These are phyloP conservation scores for Rhabdophis nuchalis DNA, from an alignment of 2,797 vertebrate species.

Conservation along the genomic window DNA sequence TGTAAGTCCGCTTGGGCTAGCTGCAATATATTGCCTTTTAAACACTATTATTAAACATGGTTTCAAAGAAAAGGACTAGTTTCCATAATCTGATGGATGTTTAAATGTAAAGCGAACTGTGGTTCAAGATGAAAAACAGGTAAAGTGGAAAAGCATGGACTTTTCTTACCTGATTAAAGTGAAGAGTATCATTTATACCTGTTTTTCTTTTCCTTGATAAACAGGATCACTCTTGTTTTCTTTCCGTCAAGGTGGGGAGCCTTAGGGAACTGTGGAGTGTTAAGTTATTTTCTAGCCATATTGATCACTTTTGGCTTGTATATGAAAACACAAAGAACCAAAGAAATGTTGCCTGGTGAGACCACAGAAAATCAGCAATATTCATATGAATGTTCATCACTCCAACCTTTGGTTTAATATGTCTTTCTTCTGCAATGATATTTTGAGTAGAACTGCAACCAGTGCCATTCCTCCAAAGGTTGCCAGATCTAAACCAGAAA, in stretches of 20 bases:
- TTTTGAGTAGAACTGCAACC: background rate
- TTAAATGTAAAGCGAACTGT: conserved; percentile 13
- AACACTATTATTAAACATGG: background rate
- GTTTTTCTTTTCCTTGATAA: background rate
- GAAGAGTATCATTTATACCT: background rate
- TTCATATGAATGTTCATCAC: background rate
- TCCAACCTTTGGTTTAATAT: background rate
- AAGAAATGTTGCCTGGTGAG: fast-evolving
- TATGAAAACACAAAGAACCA: conserved; percentile 32
- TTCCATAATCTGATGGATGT: conserved; percentile 18
- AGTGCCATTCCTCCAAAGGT: background rate
- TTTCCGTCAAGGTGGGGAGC: fast-evolving
- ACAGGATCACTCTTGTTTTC: conserved; percentile 3
- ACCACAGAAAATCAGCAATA: fast-evolving
- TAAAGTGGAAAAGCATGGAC: background rate
- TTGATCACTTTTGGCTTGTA: conserved; percentile 40
- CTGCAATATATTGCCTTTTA: background rate
- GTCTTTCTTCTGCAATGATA: background rate
- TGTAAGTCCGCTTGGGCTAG: background rate
- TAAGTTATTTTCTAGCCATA: conserved; percentile 2
- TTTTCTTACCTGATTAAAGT: conserved; percentile 7
- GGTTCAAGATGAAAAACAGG: conserved; percentile 10
- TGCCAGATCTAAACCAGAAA: background rate
- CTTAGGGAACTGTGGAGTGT: background rate
- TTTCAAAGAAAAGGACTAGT: conserved; percentile 15